phyloP scores from a whole-genome alignment of 2,113 vertebrate species.

The Corythaeola cristata region DNA sequence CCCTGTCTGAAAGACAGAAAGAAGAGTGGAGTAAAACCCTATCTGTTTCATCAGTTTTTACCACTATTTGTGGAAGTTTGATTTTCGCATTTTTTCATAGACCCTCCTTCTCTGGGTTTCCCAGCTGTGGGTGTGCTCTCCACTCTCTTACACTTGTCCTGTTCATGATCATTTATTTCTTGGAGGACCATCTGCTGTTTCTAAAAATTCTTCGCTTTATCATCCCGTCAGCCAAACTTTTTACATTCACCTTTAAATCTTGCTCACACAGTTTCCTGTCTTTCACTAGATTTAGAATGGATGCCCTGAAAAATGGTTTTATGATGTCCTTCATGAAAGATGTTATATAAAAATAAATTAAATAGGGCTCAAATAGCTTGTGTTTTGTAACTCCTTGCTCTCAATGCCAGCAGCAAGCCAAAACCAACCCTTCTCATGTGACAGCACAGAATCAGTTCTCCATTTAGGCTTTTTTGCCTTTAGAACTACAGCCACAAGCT shows the following conservation, averaged over 20 bases:
- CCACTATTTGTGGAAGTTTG: neutral
- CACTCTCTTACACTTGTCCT: neutral
- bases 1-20: neutral
- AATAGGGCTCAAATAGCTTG: neutral
- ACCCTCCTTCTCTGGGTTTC: neutral
- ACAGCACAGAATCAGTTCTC: neutral
- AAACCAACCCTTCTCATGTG: neutral
- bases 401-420: neutral
- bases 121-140: neutral
- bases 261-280: neutral
- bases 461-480: neutral
- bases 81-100: neutral
- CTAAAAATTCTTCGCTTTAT: neutral
- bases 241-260: neutral
- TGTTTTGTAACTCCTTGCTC: neutral
- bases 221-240: neutral
- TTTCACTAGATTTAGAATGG: neutral
- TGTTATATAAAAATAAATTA: neutral
- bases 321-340: neutral
- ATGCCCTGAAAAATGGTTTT: neutral
- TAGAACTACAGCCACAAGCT: neutral
- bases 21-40: neutral
- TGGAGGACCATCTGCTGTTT: neutral
- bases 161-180: neutral
- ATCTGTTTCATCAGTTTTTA: neutral